Evolutionary conservation across 2,113 vertebrate genomes (phyloP).

Genomic region (Tyto alba): DNA sequence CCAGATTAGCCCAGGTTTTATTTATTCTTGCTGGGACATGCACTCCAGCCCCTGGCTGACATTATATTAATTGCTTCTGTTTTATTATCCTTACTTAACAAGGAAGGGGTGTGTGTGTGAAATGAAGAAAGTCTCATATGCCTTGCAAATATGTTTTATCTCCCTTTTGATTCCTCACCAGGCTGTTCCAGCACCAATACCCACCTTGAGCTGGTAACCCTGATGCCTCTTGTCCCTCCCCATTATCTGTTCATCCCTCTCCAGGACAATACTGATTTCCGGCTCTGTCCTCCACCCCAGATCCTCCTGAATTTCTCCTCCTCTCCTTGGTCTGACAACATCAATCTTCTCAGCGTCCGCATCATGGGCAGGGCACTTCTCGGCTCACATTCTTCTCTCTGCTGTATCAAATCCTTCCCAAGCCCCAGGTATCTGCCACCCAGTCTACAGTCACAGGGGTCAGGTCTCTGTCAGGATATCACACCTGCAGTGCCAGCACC

Average conservation of each 20-base stretch:
- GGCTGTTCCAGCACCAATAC: neutral
- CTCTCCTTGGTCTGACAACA: neutral
- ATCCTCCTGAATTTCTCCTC: neutral
- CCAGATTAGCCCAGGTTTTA: neutral
- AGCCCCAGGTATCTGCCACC: neutral
- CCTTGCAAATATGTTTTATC: neutral
- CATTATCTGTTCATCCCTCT: neutral
- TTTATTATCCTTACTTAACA: neutral
- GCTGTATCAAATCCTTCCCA: neutral
- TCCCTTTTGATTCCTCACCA: neutral
- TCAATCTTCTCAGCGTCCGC: neutral
- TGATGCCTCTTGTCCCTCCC: neutral
- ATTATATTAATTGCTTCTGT: neutral
- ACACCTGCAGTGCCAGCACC: neutral
- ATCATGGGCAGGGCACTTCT: neutral
- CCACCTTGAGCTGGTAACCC: neutral
- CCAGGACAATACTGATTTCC: neutral
- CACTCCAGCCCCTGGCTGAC: neutral
- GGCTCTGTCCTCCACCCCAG: neutral
- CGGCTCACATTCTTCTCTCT: neutral
- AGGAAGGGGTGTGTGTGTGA: neutral
- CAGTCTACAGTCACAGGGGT: neutral
- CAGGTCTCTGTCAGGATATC: neutral
- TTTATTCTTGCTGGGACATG: neutral
- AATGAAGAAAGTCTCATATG: neutral